Conservation (phyloP, 2,797 vertebrate genomes). For the Buphagus erythrorhynchus region DNA sequence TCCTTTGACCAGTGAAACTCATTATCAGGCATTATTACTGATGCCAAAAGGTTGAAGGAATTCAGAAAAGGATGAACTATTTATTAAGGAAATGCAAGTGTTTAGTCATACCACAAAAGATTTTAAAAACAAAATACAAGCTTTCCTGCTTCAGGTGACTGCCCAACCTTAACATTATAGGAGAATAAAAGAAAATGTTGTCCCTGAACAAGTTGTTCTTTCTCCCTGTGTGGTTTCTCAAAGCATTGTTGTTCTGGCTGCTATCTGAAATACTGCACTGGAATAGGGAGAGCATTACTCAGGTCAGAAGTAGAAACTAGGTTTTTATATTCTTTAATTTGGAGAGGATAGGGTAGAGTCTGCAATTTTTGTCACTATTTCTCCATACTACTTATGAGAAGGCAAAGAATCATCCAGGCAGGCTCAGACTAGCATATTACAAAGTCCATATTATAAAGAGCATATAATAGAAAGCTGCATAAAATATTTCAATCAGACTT, state of each 20-base stretch:
- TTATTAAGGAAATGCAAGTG: neutral
- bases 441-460: neutral
- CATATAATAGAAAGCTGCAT: neutral
- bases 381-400: neutral
- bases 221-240: neutral
- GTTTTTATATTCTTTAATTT: neutral
- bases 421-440: neutral
- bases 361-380: neutral
- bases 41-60: neutral
- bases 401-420: neutral
- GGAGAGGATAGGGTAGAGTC: neutral
- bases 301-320: neutral
- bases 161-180: neutral
- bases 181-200: neutral
- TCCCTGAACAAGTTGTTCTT: neutral
- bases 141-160: neutral
- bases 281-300: neutral
- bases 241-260: neutral
- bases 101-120: neutral
- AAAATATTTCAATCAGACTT: conserved; percentile 4
- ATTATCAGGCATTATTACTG: neutral
- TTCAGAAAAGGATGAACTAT: neutral
- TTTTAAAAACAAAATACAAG: neutral
- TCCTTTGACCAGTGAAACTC: neutral
- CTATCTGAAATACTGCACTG: neutral